phyloP scores from a whole-genome alignment of 23 tunicate species.

The Ciona savignyi region DNA sequence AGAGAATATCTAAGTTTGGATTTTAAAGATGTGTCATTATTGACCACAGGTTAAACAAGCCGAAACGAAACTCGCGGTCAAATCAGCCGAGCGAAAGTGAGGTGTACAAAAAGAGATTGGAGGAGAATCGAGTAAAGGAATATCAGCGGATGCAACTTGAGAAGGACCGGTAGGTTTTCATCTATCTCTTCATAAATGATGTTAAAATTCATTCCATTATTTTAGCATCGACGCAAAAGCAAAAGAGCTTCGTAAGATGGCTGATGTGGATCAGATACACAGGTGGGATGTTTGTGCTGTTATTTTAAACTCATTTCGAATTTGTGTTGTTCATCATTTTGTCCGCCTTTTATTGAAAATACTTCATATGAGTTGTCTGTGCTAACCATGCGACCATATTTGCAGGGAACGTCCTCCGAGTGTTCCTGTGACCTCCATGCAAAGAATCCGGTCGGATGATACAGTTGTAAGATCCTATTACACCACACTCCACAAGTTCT shows the following conservation, averaged over 20 bases:
- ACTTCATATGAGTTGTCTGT: no score
- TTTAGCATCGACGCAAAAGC: conserved; percentile 58
- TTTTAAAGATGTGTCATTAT: no score
- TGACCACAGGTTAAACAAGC: neutral
- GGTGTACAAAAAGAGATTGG: conserved; percentile 48
- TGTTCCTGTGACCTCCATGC: conserved; percentile 71
- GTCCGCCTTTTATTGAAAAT: no score
- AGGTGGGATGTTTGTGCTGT: no score
- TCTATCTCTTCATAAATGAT: no score
- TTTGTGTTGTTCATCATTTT: no score
- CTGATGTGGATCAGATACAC: conserved; percentile 16
- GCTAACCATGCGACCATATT: no score
- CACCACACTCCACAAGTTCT: no score
- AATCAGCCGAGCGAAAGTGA: conserved; percentile 28
- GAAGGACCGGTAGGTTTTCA: conserved; percentile 61
- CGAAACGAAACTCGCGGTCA: neutral
- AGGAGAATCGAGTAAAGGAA: conserved; percentile 49
- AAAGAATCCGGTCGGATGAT: conserved; percentile 23
- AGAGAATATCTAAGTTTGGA: no score
- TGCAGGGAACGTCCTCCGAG: conserved; percentile 58
- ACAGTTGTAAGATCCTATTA: conserved; percentile 5
- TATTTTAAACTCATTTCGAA: no score
- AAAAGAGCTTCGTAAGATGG: conserved; percentile 38
- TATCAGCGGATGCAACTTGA: conserved; percentile 56
- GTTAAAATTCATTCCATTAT: no score